Evolutionary conservation across 2,797 vertebrate genomes (phyloP), one percentile per base, ranked within the genome.

Genomic region (Onychomys torridus): DNA sequence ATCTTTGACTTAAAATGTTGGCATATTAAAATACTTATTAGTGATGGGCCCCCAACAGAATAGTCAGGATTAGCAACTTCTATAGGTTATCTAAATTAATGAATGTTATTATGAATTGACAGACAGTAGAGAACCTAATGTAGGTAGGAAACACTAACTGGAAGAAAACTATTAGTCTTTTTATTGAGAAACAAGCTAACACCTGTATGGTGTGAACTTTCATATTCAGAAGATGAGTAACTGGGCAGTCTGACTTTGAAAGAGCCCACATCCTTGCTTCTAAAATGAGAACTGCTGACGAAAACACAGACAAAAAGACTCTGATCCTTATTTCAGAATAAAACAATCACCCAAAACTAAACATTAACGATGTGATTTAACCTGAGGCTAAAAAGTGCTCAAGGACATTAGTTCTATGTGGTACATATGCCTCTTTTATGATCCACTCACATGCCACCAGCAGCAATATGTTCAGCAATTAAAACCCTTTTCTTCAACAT

Each of bases 91-190:
- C 93, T 73, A 76, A 77, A 75, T 73, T 93, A 40, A 79, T 61
- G 11, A 71, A 46, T 59, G 6, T 32, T 93, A 34, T 89, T 79
- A 77, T 73, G 92, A 57, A 71, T 61, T 90, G 92, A 91, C 88
- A 89, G 13, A 12, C 1, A 37, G 0, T 86, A 75, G 82, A 37
- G 37, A 93, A 46, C 1, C 10, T 67, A 17, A 94, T 52, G 16
- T 90, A 71, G 94, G 9, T 40, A 78, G 13, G 43, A 92, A 32
- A 87, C 11, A 12, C 75, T 87, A 76, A 7, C 63, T 57, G 12
- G 93, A 83, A 49, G 32, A 75, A 89, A 82, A 63, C 1, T 8
- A 52, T 75, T 73, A 34, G 2, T 13, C 71, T 65, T 93, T 95
- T 90, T 75, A 32, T 43, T 84, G 46, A 8, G 85, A 91, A 90